A percentile compares a stretch with the other conserved stretches of the same genome.
These are phyloP conservation scores for Plusia festucae DNA, from an alignment of 2,888 invertebrate genomes.

Conservation along the genomic window DNA sequence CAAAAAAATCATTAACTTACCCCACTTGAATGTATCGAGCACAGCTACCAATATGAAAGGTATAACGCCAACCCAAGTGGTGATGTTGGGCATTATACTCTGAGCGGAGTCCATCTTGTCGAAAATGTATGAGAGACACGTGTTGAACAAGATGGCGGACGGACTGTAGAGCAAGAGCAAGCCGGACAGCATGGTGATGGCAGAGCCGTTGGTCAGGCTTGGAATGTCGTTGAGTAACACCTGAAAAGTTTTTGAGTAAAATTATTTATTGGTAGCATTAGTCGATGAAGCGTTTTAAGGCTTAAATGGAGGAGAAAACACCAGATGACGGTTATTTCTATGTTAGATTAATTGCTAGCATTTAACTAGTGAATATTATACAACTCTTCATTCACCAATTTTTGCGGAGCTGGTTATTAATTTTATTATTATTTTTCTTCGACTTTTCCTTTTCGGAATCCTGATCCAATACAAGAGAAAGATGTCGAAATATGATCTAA, in stretches of 20 bases:
- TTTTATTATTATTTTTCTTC: too few relatives aligned
- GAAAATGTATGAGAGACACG: slow-evolving; percentile 94
- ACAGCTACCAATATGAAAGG: slow-evolving; percentile 93
- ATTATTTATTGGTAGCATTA: too few relatives aligned
- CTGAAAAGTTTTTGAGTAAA: slow-evolving; percentile 65
- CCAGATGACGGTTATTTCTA: too few relatives aligned
- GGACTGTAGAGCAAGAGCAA: slow-evolving; percentile 93
- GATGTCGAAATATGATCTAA: background rate
- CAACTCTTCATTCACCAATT: too few relatives aligned
- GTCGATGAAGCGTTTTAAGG: too few relatives aligned
- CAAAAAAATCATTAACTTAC: slow-evolving; percentile 80
- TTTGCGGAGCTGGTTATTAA: too few relatives aligned
- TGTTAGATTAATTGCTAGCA: too few relatives aligned
- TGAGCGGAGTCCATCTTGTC: slow-evolving; percentile 95
- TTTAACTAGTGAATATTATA: too few relatives aligned
- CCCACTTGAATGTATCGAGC: slow-evolving; percentile 92
- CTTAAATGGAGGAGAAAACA: too few relatives aligned
- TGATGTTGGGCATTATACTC: slow-evolving; percentile 93
- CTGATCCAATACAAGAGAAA: too few relatives aligned
- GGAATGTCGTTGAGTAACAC: slow-evolving; percentile 92
- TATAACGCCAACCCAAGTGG: slow-evolving; percentile 92
- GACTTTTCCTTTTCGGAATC: too few relatives aligned
- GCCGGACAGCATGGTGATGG: slow-evolving; percentile 91
- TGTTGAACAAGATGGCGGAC: slow-evolving; percentile 93
- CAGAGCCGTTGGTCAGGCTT: slow-evolving; percentile 91